A percentile compares a stretch with the other conserved stretches of the same genome.
Conservation (phyloP, 2,888 invertebrate genomes). For the Coenonympha glycerion region DNA sequence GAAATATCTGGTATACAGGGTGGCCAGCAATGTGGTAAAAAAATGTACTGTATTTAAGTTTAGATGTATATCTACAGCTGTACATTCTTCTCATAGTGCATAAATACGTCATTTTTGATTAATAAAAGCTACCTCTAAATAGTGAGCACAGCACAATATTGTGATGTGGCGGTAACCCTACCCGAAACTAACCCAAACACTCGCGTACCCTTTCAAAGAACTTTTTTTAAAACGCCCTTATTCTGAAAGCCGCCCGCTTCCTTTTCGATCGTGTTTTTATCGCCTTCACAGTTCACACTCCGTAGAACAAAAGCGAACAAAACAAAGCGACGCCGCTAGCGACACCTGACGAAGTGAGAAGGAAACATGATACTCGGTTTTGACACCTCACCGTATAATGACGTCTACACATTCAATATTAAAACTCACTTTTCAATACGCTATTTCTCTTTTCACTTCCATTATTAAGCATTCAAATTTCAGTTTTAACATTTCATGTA, state of each 20-base stretch:
- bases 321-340: constrained; percentile 66
- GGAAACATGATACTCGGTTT: constrained; percentile 60
- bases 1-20: no score
- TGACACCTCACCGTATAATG: constrained; percentile 21
- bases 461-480: constrained; percentile 27
- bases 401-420: constrained; percentile 20
- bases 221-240: constrained; percentile 44
- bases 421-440: constrained; percentile 25
- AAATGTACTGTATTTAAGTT: no score
- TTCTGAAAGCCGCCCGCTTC: constrained; percentile 55
- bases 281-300: constrained; percentile 71
- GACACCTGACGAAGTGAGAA: constrained; percentile 74
- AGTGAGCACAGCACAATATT: not conserved
- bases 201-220: constrained; percentile 32
- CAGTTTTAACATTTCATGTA: constrained; percentile 31
- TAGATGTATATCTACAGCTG: no score
- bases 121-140: no score
- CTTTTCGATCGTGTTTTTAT: constrained; percentile 54
- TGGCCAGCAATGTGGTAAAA: no score
- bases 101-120: no score
- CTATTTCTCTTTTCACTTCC: constrained; percentile 14
- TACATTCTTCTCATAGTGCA: not conserved
- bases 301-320: constrained; percentile 68
- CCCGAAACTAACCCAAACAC: constrained; percentile 36
- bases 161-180: not conserved